phyloP scores from a whole-genome alignment of 1,140 invertebrate species.

The Aleiodes sp. region DNA sequence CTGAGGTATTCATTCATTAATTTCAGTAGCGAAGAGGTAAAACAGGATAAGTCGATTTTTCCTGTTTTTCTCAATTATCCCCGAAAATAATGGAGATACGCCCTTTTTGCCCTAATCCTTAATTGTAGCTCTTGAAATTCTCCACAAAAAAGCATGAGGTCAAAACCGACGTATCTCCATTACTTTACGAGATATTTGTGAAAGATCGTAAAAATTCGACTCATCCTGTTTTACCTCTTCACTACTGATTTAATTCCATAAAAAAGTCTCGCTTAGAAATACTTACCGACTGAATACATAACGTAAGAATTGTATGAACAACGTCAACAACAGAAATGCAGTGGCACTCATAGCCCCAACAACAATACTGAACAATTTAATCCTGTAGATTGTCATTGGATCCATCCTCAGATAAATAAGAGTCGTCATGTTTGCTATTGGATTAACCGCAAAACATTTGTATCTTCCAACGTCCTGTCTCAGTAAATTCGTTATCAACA shows the following conservation, averaged over 20 bases:
- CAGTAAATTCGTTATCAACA: conserved; percentile 73
- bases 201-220: no score
- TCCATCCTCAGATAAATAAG: conserved; percentile 81
- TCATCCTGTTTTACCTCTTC: no score
- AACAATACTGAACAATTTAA: conserved; percentile 84
- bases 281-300: conserved; percentile 78
- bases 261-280: conserved; percentile 11
- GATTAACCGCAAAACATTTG: conserved; percentile 85
- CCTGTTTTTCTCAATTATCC: neutral
- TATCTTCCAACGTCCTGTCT: conserved; percentile 88
- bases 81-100: no score
- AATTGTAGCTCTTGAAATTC: no score
- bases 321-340: conserved; percentile 80
- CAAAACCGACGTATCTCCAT: no score
- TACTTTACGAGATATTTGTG: no score
- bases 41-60: neutral
- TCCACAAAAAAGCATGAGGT: no score
- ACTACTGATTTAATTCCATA: no score
- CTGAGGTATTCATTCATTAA: conserved; percentile 52
- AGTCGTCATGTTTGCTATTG: conserved; percentile 78
- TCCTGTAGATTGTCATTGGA: conserved; percentile 81
- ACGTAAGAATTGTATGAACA: conserved; percentile 79
- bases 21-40: no score
- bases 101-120: no score
- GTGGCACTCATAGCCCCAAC: conserved; percentile 82